Evolutionary conservation across 2,113 vertebrate genomes (phyloP).

Genomic region (Hymenochirus boettgeri): DNA sequence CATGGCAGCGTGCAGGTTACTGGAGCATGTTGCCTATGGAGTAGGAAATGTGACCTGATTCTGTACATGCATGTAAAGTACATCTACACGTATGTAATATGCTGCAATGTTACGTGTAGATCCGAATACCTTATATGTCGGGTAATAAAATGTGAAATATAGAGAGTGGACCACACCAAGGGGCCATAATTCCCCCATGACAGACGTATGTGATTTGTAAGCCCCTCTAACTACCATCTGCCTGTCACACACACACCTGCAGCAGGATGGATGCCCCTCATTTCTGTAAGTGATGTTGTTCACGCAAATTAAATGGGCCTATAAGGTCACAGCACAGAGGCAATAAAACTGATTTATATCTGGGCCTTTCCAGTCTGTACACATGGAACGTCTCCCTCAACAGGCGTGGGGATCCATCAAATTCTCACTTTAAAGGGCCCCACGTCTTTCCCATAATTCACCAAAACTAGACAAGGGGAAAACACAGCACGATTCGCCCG

Average conservation of each 20-base stretch:
- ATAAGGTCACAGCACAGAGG: conserved; percentile 7
- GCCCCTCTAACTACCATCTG: conserved; percentile 19
- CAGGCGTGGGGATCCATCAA: conserved; percentile 13
- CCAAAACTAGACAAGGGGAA: background rate
- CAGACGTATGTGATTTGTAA: conserved; percentile 19
- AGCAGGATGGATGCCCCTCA: background rate
- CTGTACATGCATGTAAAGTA: too few species aligned
- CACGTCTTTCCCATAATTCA: conserved; percentile 4
- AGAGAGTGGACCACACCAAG: background rate
- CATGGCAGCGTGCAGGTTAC: too few species aligned
- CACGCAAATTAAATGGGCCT: conserved; percentile 8
- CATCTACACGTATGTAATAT: too few species aligned
- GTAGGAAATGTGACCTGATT: too few species aligned
- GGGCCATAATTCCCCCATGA: conserved; percentile 14
- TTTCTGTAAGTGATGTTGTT: conserved; percentile 1
- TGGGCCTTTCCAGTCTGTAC: background rate
- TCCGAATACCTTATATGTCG: too few species aligned
- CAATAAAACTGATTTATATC: conserved; percentile 22
- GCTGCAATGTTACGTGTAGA: too few species aligned
- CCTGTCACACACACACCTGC: background rate
- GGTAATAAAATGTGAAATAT: too few species aligned
- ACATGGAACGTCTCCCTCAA: background rate
- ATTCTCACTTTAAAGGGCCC: background rate
- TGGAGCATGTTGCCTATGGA: too few species aligned
- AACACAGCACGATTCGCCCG: background rate